Evolutionary conservation across 1,140 invertebrate genomes (phyloP), one percentile per base, ranked within the genome.

Genomic region (Drosophila subobscura): DNA sequence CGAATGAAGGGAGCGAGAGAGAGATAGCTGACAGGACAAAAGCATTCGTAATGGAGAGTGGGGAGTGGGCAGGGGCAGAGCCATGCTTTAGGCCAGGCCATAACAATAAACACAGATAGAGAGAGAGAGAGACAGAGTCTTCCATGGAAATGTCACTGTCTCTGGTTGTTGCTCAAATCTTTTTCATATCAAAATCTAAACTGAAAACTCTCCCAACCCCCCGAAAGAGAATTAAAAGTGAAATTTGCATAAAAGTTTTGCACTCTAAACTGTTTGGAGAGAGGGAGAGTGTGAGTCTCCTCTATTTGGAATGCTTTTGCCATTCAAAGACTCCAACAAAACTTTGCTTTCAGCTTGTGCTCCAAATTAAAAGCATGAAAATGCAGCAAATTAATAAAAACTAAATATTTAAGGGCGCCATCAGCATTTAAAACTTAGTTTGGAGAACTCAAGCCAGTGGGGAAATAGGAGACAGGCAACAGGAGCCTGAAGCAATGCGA

Each of bases 41-140:
- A 78, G 20, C n/a, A 41, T 10, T 42, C 4, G 16, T 29, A 16
- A 49, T 20, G 44, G 52, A 12, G 46, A 33, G 16, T 12, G 42
- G 33, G 14, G 4, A 8, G 49, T 14, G 44, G 50, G 2, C n/a
- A 3, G 23, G 22, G 50, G 42, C 42, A 29, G 45, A 2, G 5
- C 16, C 33, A 40, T 25, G 29, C 56, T 50, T 16, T 23, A 56
- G n/a, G 5, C 46, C 33, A 57, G 52, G 52, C 63, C 50, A 77
- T 77, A 85, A 81, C 46, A 80, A 80, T 66, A 81, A 86, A 77
- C 77, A 77, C 67, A 66, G 47, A 16, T 33, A 37, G 33, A 29
- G 47, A 20, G 54, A 33, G 50, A 40, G 56, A 22, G 25, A 46
- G 40, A 27, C 12, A 44, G n/a, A 58, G 33, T 0, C 29, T 10